Conservation (phyloP, 2,113 vertebrate genomes). For the Nesogale talazaci region DNA sequence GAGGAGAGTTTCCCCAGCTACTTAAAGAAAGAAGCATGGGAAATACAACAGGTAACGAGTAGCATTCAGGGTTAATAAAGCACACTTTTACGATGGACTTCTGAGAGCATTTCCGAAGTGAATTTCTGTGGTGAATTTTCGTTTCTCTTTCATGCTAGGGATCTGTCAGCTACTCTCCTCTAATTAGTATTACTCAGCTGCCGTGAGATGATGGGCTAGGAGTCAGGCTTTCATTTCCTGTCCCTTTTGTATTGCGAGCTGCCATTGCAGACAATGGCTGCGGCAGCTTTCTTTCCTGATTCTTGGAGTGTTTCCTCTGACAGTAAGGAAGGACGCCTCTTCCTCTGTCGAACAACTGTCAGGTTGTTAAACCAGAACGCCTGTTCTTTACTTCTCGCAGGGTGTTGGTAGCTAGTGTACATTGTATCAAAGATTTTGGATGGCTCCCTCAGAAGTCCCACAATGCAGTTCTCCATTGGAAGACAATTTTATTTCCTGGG, state of each 20-base stretch:
- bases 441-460: conserved; percentile 34
- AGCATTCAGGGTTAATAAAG: conserved; percentile 57
- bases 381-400: conserved; percentile 60
- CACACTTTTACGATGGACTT: conserved; percentile 56
- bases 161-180: conserved; percentile 59
- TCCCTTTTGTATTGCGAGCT: conserved; percentile 44
- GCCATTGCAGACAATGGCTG: conserved; percentile 32
- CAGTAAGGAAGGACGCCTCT: conserved; percentile 56
- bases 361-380: conserved; percentile 64
- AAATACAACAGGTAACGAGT: conserved; percentile 21
- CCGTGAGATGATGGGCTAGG: not conserved
- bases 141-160: conserved; percentile 64
- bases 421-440: conserved; percentile 58
- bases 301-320: conserved; percentile 54
- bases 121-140: conserved; percentile 66
- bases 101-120: conserved; percentile 62
- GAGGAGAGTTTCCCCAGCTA: not conserved
- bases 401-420: not conserved
- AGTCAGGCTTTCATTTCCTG: conserved; percentile 63
- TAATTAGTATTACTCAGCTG: conserved; percentile 66
- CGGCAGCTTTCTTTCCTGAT: conserved; percentile 3
- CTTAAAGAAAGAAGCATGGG: not conserved
- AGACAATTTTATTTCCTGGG: conserved; percentile 63
- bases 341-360: conserved; percentile 42
- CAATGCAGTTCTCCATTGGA: conserved; percentile 53